Conservation (phyloP, 2,888 invertebrate species). For the Hedya salicella region DNA sequence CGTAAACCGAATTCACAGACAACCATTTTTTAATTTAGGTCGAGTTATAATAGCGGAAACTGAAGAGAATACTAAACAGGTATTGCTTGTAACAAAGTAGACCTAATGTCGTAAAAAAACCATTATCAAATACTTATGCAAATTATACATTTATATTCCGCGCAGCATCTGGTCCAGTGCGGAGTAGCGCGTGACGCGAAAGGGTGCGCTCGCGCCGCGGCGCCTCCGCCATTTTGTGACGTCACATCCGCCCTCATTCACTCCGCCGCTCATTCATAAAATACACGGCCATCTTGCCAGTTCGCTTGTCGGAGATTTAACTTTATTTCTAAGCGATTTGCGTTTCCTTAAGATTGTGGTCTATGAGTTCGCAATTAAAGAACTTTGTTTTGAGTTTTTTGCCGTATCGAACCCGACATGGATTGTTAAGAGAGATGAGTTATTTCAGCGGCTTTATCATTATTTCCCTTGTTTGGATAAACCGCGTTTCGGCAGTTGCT, state of each 20-base stretch:
- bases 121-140: background rate
- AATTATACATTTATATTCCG: background rate
- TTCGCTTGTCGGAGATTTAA: background rate
- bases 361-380: conserved; percentile 30
- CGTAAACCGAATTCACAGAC: too few relatives aligned
- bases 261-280: conserved; percentile 73
- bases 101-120: background rate
- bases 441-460: conserved; percentile 26
- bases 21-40: too few relatives aligned
- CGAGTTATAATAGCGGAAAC: too few relatives aligned
- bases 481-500: conserved; percentile 13
- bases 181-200: conserved; percentile 31
- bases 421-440: conserved; percentile 42
- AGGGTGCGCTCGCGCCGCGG: conserved; percentile 67
- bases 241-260: conserved; percentile 76
- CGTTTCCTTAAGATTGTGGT: background rate
- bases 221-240: conserved; percentile 61
- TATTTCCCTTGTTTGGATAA: conserved; percentile 19
- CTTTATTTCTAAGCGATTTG: background rate
- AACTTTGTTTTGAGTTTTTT: conserved; percentile 38
- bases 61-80: too few relatives aligned
- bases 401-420: conserved; percentile 31
- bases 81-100: too few relatives aligned
- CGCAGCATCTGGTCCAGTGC: conserved; percentile 22
- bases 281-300: conserved; percentile 40